Evolutionary conservation across 1,140 invertebrate genomes (phyloP), one percentile per base, ranked within the genome.

Genomic region (Micrasema minimum): DNA sequence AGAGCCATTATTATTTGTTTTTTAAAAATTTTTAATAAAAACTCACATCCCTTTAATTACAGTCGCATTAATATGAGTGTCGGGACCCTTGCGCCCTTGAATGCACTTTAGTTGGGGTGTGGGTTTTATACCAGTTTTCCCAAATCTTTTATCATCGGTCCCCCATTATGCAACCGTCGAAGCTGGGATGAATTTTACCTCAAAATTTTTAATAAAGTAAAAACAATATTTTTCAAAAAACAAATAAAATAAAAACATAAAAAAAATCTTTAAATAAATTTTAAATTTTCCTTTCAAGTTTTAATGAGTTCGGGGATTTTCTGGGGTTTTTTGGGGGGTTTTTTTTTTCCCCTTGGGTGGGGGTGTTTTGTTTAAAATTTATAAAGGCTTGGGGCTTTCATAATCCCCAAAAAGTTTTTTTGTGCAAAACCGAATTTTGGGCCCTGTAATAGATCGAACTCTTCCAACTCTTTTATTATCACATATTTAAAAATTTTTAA

Each of bases 91-190:
- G 11, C 86, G 78, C 91, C 93, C 16, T 89, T 90, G 79, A 95
- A 96, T 23, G 91, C 82, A 96, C 95, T 85, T 93, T 93, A 0
- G 94, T 81, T 91, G 91, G 80, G 94, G 90, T 70, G 89, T 88
- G 12, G 95, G 95, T n/a, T n/a, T n/a, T 75, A 97, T 96, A 23
- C 94, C 93, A 11, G 95, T 97, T 50, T 96, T 91, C 1, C 92
- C 88, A 67, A 92, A 84, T 95, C 92, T 80, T 94, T 90, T 70
- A 95, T 80, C 66, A 83, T 80, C 0, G 80, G 92, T 59, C 91
- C 92, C 78, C 97, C 93, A 79, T 97, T 98, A 75, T 92, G 90
- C 57, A 98, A 85, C 59, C 97, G 87, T 55, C 96, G 85, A 69
- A 99, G 82, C 82, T 99, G 96, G 4, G 92, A 83, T 99, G 96